phyloP scores from a whole-genome alignment of 2,888 invertebrate genomes.

The Phyllotreta cruciferae region DNA sequence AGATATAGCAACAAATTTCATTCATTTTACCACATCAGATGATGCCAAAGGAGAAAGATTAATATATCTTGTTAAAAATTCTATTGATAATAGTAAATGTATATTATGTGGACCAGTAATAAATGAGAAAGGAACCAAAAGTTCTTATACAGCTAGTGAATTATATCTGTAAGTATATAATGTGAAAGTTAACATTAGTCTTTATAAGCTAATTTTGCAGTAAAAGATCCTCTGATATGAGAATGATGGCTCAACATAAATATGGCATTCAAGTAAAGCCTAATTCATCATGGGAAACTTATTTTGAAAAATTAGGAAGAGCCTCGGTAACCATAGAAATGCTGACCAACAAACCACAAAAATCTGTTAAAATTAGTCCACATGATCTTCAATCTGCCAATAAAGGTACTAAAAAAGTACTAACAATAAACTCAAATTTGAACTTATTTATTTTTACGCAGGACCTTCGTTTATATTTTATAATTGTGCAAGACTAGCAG shows the following conservation, averaged over 20 bases:
- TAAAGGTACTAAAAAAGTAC: constrained; percentile 41
- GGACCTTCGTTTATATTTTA: constrained; percentile 79
- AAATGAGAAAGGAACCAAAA: constrained; percentile 65
- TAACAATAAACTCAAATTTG: constrained; percentile 29
- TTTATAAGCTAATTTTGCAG: constrained; percentile 54
- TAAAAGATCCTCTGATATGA: constrained; percentile 68
- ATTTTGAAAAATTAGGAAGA: constrained; percentile 68
- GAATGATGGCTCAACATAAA: constrained; percentile 72
- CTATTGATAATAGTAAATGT: constrained; percentile 53
- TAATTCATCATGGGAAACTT: constrained; percentile 63
- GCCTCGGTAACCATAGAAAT: constrained; percentile 74
- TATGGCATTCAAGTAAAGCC: constrained; percentile 66
- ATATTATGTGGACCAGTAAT: constrained; percentile 69
- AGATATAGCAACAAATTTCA: constrained; percentile 55
- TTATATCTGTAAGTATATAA: constrained; percentile 63
- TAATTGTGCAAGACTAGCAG: constrained; percentile 76
- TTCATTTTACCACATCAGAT: constrained; percentile 52
- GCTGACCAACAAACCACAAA: constrained; percentile 70
- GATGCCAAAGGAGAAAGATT: constrained; percentile 44
- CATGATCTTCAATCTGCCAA: constrained; percentile 46
- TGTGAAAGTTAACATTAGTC: background rate
- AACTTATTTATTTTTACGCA: constrained; percentile 49
- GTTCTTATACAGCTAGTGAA: constrained; percentile 59
- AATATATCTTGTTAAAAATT: constrained; percentile 22
- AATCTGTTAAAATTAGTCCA: constrained; percentile 64